A percentile compares a stretch with the other conserved stretches of the same genome.
These are phyloP conservation scores for Laticauda laticaudata DNA, from an alignment of 2,113 vertebrate genomes.

Conservation along the genomic window DNA sequence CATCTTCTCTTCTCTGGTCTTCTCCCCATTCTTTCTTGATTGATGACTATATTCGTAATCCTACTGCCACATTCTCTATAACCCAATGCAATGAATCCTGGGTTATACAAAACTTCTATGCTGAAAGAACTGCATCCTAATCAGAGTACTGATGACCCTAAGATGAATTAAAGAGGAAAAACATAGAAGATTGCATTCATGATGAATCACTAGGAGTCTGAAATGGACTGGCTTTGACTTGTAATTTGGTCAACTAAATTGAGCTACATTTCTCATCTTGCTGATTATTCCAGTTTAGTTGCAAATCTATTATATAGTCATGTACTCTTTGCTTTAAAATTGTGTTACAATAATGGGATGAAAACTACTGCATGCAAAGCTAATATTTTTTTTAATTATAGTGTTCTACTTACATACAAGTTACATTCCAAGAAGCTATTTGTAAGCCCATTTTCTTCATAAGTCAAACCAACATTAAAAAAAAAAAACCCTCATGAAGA, in stretches of 20 bases:
- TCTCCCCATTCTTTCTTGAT: not conserved
- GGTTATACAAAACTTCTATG: not conserved
- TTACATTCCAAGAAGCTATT: not conserved
- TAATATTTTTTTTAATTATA: not conserved
- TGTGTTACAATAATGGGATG: not conserved
- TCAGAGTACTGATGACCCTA: not conserved
- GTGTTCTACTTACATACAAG: not conserved
- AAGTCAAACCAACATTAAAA: not conserved
- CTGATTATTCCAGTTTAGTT: not conserved
- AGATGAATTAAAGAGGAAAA: not conserved
- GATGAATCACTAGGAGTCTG: not conserved
- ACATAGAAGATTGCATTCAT: not conserved
- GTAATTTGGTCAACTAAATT: not conserved
- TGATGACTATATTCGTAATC: not conserved
- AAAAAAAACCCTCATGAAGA: not conserved
- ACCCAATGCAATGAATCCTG: not conserved
- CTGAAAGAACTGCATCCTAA: not conserved
- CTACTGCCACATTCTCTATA: not conserved
- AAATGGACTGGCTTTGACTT: not conserved
- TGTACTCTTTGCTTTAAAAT: not conserved
- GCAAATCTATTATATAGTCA: not conserved
- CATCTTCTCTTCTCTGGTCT: not conserved
- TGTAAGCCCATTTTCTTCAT: not conserved
- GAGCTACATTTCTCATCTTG: not conserved
- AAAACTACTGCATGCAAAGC: not conserved